Conservation (phyloP, 2,797 vertebrate species). For the Limosa lapponica region DNA sequence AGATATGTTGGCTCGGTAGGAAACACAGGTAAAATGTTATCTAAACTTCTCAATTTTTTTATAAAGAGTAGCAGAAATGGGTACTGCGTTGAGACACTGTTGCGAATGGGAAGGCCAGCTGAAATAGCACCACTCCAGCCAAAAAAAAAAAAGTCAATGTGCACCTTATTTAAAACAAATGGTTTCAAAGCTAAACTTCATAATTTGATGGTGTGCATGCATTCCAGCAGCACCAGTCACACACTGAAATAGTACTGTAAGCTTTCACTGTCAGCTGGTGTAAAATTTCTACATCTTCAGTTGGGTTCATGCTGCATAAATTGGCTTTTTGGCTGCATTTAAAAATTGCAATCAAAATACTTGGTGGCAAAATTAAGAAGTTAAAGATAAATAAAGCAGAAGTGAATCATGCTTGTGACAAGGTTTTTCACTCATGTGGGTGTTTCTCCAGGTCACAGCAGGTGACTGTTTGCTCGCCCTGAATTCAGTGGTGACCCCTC, state of each 20-base stretch:
- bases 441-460: background rate
- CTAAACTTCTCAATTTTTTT: background rate
- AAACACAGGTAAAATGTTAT: background rate
- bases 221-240: background rate
- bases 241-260: background rate
- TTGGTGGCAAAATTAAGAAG: background rate
- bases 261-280: background rate
- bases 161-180: background rate
- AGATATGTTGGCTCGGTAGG: background rate
- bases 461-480: rapidly evolving
- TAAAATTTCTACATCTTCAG: background rate
- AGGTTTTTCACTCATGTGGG: rapidly evolving
- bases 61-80: background rate
- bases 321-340: background rate
- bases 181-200: background rate
- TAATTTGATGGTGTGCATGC: background rate
- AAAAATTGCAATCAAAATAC: background rate
- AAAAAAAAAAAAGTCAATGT: background rate
- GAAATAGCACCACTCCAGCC: background rate
- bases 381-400: background rate
- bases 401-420: background rate
- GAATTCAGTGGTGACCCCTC: background rate
- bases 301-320: background rate
- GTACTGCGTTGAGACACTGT: background rate
- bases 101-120: background rate